Percentiles rank a stretch among this genome's conserved stretches.
Evolutionary conservation across 64 coral and sea anemone species (phyloP).

Genomic region (Hydrozoanthus tunicans): DNA sequence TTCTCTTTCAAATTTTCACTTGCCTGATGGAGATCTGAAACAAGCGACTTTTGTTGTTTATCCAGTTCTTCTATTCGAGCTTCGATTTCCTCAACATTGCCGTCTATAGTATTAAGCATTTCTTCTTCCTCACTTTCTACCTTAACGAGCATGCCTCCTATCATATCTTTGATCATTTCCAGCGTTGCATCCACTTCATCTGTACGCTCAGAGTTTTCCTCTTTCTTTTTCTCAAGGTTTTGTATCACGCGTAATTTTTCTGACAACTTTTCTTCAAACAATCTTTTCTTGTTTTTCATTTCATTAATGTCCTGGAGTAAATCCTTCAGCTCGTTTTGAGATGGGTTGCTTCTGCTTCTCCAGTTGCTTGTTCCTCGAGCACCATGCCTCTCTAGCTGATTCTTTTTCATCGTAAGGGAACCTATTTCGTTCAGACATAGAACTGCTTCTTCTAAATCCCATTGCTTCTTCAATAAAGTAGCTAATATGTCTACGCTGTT

Average conservation of each 20-base stretch:
- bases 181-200: constrained; percentile 46
- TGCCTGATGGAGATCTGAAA: not conserved
- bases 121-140: constrained; percentile 16
- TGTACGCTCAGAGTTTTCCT: not conserved
- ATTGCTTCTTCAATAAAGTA: constrained; percentile 38
- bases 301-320: not conserved
- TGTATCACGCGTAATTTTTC: not conserved
- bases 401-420: constrained; percentile 32
- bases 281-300: not conserved
- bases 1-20: constrained; percentile 10
- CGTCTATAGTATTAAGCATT: not conserved
- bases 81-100: not conserved
- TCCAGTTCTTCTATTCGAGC: too few relatives aligned
- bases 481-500: constrained; percentile 3
- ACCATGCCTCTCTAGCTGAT: not conserved
- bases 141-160: not conserved
- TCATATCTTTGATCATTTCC: not conserved
- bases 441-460: constrained; percentile 44
- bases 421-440: not conserved
- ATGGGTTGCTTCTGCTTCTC: not conserved
- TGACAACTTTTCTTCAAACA: not conserved
- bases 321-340: constrained; percentile 21
- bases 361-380: not conserved
- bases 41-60: not conserved
- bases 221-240: constrained; percentile 41